These are phyloP conservation scores for Protonibea diacanthus DNA, from an alignment of 2,797 vertebrate species.

Conservation along the genomic window DNA sequence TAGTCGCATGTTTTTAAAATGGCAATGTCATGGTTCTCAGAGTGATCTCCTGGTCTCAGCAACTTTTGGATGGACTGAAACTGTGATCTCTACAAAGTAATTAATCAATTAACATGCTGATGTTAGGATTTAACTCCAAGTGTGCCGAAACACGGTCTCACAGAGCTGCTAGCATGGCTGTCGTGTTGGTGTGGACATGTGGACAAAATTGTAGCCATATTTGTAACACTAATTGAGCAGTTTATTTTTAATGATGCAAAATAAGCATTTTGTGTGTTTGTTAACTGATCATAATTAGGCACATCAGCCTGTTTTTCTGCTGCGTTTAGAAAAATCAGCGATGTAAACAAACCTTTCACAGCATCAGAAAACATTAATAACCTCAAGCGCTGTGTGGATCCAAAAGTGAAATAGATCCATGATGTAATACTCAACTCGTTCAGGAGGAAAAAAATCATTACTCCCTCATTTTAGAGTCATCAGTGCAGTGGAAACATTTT, in stretches of 20 bases:
- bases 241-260: not conserved
- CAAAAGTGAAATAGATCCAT: slow-evolving; percentile 4
- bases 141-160: no score
- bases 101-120: no score
- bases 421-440: not conserved
- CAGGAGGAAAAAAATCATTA: not conserved
- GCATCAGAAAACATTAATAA: slow-evolving; percentile 9
- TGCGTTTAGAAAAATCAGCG: slow-evolving; percentile 3
- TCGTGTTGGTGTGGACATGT: not conserved
- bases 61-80: not conserved
- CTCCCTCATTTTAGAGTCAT: slow-evolving; percentile 12
- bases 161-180: not conserved
- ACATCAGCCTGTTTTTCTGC: not conserved
- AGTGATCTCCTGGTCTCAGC: not conserved
- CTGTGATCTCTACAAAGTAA: no score
- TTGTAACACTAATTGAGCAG: not conserved
- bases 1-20: no score
- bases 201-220: not conserved
- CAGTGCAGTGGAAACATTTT: slow-evolving; percentile 28
- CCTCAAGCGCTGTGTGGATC: not conserved
- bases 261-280: not conserved
- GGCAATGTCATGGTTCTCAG: no score
- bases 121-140: not conserved
- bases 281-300: not conserved
- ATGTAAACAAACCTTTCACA: slow-evolving; percentile 25